Base-by-base conservation (phyloP, 2,797 vertebrate genomes). In the Cyclopterus lumpus region DNA sequence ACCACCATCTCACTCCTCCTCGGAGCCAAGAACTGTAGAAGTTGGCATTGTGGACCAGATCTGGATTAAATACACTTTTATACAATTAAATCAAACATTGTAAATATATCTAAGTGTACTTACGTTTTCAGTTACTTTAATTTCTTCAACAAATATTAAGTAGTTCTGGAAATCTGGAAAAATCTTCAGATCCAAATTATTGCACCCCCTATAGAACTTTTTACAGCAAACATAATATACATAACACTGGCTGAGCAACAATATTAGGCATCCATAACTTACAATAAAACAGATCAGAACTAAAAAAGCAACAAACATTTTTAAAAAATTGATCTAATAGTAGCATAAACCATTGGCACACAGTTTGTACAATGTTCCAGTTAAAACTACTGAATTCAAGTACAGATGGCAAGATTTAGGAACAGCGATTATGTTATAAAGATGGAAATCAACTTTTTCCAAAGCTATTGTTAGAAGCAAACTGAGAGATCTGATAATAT, bases 311-410 rank as follows among this genome's bases (percentile, higher is more conserved):
- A 79, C 51, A 81, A 82, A 71, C n/a, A n/a, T n/a, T n/a, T n/a
- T n/a, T 14, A 76, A 55, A 82, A 68, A 0, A 36, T 11, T 55
- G 20, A 81, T 60, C 18, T 42, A 24, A 81, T 86, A 78, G 12
- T 64, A 83, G 44, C 34, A 71, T 75, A 61, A 81, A 80, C 53
- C 16, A 62, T 93, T 95, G 94, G 94, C 94, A 95, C 93, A 77
- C 75, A 54, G 69, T 80, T 84, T 86, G 81, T 78, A 79, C 76
- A 87, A 58, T 9, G n/a, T 73, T 91, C 77, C 79, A 77, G 74
- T 84, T 86, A 49, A 65, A 84, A 67, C 73, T 59, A 77, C 71
- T 86, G 72, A 84, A 79, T 86, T 85, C 67, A 84, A 86, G 84
- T 87, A 83, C 70, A 88, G 62, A 88, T 91, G 86, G 91, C 88